Evolutionary conservation across 1,140 invertebrate genomes (phyloP).

Genomic region (Dufourea novaeangliae): DNA sequence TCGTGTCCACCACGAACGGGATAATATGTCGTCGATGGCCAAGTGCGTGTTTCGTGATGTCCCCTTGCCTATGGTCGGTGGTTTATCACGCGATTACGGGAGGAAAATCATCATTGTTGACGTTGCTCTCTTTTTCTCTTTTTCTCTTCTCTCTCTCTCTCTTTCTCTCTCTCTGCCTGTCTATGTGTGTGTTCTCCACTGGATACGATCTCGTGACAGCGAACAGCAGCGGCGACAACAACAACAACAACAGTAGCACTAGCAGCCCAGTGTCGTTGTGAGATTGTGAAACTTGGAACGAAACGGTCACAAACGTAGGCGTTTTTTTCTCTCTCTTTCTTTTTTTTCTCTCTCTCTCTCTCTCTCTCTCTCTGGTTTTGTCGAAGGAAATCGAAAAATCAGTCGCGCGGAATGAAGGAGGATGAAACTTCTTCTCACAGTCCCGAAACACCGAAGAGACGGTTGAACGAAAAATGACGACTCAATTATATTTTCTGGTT

Average conservation of each 20-base stretch:
- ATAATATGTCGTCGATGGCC: too few species aligned
- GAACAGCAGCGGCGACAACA: constrained; percentile 36
- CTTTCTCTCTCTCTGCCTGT: constrained; percentile 5
- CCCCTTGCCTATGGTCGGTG: neutral
- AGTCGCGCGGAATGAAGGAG: too few species aligned
- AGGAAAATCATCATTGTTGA: neutral
- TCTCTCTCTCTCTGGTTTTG: too few species aligned
- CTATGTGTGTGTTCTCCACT: constrained; percentile 6
- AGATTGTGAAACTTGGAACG: neutral
- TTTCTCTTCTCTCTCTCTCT: constrained; percentile 1
- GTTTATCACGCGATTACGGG: neutral
- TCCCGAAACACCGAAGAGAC: too few species aligned
- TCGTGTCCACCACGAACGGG: too few species aligned
- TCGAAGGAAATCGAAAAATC: too few species aligned
- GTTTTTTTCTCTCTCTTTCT: too few species aligned
- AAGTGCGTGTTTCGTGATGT: constrained; percentile 43
- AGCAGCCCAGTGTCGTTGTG: constrained; percentile 5
- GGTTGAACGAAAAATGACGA: neutral
- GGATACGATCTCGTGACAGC: constrained; percentile 42
- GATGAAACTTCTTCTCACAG: neutral
- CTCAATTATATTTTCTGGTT: too few species aligned
- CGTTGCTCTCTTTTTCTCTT: neutral
- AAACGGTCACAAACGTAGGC: constrained; percentile 39
- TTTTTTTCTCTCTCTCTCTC: too few species aligned
- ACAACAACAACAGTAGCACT: constrained; percentile 48